Conservation (phyloP, 2,113 vertebrate species). For the Melanerpes formicivorus region DNA sequence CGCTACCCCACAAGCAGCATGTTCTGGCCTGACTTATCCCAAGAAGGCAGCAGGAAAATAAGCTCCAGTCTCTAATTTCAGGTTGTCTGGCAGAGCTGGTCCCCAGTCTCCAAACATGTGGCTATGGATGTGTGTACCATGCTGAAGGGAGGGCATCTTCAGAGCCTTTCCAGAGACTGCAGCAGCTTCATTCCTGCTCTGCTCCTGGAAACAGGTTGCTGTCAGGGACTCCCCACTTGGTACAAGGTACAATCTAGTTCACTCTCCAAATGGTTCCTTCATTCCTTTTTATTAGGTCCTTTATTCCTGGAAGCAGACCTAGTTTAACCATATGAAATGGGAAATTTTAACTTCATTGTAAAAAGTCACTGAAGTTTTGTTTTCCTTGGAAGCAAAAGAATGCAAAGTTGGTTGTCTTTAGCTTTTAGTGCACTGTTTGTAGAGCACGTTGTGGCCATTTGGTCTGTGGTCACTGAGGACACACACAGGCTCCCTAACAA, state of each 20-base stretch:
- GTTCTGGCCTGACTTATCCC: not conserved
- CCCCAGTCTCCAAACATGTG: rapidly evolving
- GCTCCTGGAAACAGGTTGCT: not conserved
- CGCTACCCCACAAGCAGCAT: rapidly evolving
- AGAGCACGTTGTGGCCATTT: not conserved
- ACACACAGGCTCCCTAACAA: not conserved
- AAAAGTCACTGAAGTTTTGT: not conserved
- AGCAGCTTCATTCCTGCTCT: rapidly evolving
- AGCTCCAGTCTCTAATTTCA: not conserved
- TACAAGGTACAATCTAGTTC: not conserved
- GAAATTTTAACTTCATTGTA: not conserved
- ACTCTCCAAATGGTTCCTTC: not conserved
- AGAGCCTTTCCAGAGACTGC: not conserved
- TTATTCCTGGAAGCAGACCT: not conserved
- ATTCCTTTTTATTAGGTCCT: not conserved
- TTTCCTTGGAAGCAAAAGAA: not conserved
- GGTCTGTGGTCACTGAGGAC: not conserved
- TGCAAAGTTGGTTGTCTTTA: not conserved
- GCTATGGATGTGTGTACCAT: rapidly evolving
- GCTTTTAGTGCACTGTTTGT: not conserved
- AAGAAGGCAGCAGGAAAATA: not conserved
- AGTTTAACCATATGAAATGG: not conserved
- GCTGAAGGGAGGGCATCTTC: not conserved
- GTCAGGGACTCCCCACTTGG: not conserved
- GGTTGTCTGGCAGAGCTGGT: not conserved